Evolutionary conservation across 2,113 vertebrate genomes (phyloP).

Genomic region (Nyctereutes procyonoides): DNA sequence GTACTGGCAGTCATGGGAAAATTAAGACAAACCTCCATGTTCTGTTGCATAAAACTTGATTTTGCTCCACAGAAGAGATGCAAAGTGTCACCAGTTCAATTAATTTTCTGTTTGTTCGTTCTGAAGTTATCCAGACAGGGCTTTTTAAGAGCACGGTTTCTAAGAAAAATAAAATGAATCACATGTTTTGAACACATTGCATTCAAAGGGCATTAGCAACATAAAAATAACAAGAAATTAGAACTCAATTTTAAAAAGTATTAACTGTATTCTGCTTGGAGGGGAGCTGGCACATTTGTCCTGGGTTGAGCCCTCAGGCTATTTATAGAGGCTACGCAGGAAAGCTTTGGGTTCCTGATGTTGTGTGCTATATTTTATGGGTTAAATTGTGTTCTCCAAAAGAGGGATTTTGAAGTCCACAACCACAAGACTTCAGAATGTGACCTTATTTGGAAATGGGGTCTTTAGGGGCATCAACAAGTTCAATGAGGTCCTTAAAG

Average conservation of each 20-base stretch:
- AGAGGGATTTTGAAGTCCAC: not conserved
- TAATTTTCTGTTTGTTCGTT: conserved; percentile 41
- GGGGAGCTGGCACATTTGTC: not conserved
- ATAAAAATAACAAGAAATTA: conserved; percentile 31
- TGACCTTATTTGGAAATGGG: not conserved
- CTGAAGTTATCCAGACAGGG: conserved; percentile 48
- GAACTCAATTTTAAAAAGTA: not conserved
- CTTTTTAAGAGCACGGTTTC: conserved; percentile 54
- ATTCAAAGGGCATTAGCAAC: not conserved
- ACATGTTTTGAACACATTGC: not conserved
- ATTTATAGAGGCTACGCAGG: not conserved
- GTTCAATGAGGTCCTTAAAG: not conserved
- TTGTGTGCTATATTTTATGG: not conserved
- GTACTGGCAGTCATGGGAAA: not conserved
- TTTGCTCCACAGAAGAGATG: not conserved
- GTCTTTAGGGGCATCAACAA: not conserved
- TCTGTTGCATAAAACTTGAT: not conserved
- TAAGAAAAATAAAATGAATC: conserved; percentile 59
- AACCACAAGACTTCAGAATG: not conserved
- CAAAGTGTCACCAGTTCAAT: conserved; percentile 37
- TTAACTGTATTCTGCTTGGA: not conserved
- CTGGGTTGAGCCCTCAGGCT: not conserved
- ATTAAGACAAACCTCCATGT: not conserved
- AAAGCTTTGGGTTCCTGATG: not conserved
- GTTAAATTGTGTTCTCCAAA: not conserved